Base-by-base conservation (phyloP, 2,113 vertebrate species). In the Syngnathus scovelli region DNA sequence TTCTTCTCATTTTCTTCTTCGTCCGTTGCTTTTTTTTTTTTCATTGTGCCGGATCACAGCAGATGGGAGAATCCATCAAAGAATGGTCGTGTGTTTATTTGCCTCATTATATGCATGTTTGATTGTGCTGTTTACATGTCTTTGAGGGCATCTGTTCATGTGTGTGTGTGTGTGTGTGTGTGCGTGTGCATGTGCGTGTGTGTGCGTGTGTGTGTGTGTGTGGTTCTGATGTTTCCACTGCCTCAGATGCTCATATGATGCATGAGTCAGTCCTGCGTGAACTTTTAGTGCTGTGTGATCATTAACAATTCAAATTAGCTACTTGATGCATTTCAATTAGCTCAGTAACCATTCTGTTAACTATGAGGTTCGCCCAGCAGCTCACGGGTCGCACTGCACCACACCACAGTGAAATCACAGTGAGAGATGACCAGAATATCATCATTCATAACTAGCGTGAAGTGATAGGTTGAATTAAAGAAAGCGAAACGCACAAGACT, bases 261-360 rank as follows among this genome's bases (percentile, higher is more conserved):
- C 72, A 84, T 80, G 80, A 87, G 65, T 77, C 75, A 73, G 74
- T 69, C 71, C 66, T 80, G 80, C 80, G 78, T 78, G 64, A 82
- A 75, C 69, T 58, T 48, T 54, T 46, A 61, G 21, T 48, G 43
- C 15, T n/a, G 3, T 63, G 61, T 70, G 62, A 56, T 56, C 1
- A 33, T 56, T 56, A 56, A 27, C 21, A 6, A 56, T 56, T 23
- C n/a, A 12, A 12, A 56, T 56, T 56, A 56, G 54, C 23, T 23
- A 56, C 54, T 55, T 12, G 21, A 55, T 56, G 33, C 12, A 15
- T 56, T 27, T 56, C 54, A 56, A 56, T 56, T 13, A 15, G 23
- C 11, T 56, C 21, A 13, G 21, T 6, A 49, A 19, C 19, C 48
- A n/a, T 49, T 49, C 48, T 7, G 48, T 18, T 49, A 6, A 49